These are phyloP conservation scores for Sebastes nivosus DNA, from an alignment of 2,797 vertebrate genomes.

Conservation along the genomic window DNA sequence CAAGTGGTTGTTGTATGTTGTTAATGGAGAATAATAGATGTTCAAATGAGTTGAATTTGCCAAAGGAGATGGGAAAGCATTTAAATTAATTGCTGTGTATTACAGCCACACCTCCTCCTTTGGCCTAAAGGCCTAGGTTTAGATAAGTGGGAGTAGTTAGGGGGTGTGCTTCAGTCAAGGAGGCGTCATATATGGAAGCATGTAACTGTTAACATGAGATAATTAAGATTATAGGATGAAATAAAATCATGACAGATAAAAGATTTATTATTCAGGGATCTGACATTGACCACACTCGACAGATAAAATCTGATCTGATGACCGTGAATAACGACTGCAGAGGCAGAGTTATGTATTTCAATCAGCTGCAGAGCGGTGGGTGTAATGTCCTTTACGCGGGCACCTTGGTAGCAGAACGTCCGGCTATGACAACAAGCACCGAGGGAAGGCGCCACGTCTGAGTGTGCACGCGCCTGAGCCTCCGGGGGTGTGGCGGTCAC, in stretches of 20 bases:
- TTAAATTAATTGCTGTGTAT: neutral
- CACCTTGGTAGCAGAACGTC: no score
- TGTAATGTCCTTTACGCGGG: no score
- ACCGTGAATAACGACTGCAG: no score
- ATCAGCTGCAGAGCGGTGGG: no score
- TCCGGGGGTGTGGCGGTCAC: no score
- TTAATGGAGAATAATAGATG: neutral
- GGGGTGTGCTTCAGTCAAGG: neutral
- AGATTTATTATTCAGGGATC: neutral
- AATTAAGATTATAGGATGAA: neutral
- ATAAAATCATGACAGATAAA: neutral
- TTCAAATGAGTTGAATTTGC: neutral
- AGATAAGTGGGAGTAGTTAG: neutral
- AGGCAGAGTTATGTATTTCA: no score
- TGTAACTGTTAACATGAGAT: neutral
- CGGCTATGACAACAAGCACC: no score
- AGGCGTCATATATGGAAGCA: neutral
- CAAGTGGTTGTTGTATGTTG: no score
- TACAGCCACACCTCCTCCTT: neutral
- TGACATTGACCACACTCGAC: neutral
- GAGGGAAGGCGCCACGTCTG: no score
- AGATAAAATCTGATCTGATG: neutral
- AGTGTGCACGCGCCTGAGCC: no score
- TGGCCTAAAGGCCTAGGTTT: neutral
- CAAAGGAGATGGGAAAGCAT: neutral